Evolutionary conservation across 2,888 invertebrate genomes (phyloP).

Genomic region (Dinocampus coccinellae): DNA sequence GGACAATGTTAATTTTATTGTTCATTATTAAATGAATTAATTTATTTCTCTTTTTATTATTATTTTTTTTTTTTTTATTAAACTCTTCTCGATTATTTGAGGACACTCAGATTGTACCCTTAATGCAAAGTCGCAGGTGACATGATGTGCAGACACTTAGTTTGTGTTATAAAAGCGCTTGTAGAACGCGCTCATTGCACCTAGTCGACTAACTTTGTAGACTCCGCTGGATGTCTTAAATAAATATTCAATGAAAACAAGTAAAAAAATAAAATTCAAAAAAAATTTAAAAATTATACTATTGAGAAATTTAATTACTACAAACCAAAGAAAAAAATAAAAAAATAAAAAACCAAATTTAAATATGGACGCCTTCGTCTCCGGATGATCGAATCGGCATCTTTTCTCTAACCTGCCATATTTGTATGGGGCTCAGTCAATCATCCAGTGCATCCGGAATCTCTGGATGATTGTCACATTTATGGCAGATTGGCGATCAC

Average conservation of each 20-base stretch:
- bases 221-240: constrained; percentile 63
- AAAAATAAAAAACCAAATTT: constrained; percentile 34
- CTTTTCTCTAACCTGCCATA: constrained; percentile 68
- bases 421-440: constrained; percentile 74
- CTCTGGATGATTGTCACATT: constrained; percentile 57
- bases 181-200: constrained; percentile 64
- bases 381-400: constrained; percentile 64
- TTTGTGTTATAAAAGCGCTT: constrained; percentile 60
- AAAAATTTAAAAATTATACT: constrained; percentile 29
- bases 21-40: too few relatives aligned
- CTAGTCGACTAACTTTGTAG: constrained; percentile 62
- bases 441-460: constrained; percentile 71
- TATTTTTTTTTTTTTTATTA: too few relatives aligned
- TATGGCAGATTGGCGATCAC: constrained; percentile 60
- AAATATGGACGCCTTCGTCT: constrained; percentile 59
- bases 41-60: too few relatives aligned
- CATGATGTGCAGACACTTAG: constrained; percentile 45
- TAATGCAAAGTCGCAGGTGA: constrained; percentile 41
- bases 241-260: constrained; percentile 50
- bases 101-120: neutral
- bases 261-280: constrained; percentile 16
- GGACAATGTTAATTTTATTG: too few relatives aligned
- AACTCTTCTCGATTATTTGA: constrained; percentile 5
- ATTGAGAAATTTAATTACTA: constrained; percentile 44
- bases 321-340: constrained; percentile 33